Conservation (phyloP, 2,888 invertebrate species). For the Rhyacophila evoluta region DNA sequence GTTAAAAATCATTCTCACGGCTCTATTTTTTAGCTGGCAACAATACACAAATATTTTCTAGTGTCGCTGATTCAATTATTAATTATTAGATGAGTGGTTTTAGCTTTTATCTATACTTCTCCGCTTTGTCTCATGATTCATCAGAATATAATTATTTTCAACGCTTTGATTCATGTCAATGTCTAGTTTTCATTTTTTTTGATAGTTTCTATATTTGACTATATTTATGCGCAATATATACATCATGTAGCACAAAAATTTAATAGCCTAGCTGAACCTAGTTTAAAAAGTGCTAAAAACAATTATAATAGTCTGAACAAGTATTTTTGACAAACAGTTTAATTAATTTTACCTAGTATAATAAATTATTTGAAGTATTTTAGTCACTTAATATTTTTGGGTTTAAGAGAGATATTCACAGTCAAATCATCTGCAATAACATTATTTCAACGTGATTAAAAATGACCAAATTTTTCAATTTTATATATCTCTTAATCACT, state of each 20-base stretch:
- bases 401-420: too few species aligned
- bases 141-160: not conserved
- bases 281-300: too few species aligned
- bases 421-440: too few species aligned
- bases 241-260: slow-evolving; percentile 11
- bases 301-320: too few species aligned
- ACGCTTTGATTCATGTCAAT: slow-evolving; percentile 1
- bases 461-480: too few species aligned
- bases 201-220: not conserved
- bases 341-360: too few species aligned
- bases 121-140: slow-evolving; percentile 19
- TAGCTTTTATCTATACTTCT: slow-evolving; percentile 10
- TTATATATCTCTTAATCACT: too few species aligned
- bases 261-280: not conserved
- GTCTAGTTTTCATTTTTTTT: slow-evolving; percentile 18
- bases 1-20: slow-evolving; percentile 19
- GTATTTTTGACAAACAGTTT: too few species aligned
- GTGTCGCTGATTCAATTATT: slow-evolving; percentile 20
- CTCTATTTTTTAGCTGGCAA: slow-evolving; percentile 14
- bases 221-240: not conserved
- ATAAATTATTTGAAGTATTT: too few species aligned
- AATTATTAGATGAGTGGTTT: not conserved
- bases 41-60: not conserved
- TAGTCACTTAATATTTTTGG: too few species aligned
- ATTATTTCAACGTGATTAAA: too few species aligned